These are phyloP conservation scores for Agonopterix subpropinquella DNA, from an alignment of 2,888 invertebrate species.

Conservation along the genomic window DNA sequence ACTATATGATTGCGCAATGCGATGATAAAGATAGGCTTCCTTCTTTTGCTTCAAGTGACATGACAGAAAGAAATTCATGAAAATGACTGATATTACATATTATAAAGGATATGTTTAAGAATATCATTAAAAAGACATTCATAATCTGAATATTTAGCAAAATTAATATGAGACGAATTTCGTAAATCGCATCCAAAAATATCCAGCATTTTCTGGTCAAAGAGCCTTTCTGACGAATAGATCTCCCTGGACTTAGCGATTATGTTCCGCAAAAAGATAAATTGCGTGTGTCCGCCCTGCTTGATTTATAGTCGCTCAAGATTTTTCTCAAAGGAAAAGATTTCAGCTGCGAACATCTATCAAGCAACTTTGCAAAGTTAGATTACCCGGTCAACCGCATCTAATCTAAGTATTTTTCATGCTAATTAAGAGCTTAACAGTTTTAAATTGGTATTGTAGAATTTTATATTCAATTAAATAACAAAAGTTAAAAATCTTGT, in stretches of 20 bases:
- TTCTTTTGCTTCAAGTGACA: too few relatives aligned
- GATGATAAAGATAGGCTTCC: too few relatives aligned
- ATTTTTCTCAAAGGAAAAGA: conserved; percentile 27
- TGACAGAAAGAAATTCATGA: too few relatives aligned
- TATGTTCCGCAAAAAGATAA: conserved; percentile 35
- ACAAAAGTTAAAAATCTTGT: neutral
- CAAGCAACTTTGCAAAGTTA: conserved; percentile 30
- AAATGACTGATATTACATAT: too few relatives aligned
- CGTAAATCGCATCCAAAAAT: neutral
- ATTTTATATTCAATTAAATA: too few relatives aligned
- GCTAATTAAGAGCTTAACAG: conserved; percentile 17
- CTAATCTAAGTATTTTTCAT: conserved; percentile 21
- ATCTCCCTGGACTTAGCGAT: conserved; percentile 5
- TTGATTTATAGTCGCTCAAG: conserved; percentile 45
- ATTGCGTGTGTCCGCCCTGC: conserved; percentile 36
- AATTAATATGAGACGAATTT: too few relatives aligned
- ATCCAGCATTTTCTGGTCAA: neutral
- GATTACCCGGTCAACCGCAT: conserved; percentile 20
- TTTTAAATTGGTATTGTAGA: neutral
- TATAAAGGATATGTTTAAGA: too few relatives aligned
- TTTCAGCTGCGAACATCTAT: conserved; percentile 26
- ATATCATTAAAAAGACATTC: too few relatives aligned
- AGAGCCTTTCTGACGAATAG: neutral
- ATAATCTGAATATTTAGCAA: too few relatives aligned
- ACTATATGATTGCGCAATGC: too few relatives aligned